phyloP scores from a whole-genome alignment of 64 coral and sea anemone species.

The Orbicella faveolata region DNA sequence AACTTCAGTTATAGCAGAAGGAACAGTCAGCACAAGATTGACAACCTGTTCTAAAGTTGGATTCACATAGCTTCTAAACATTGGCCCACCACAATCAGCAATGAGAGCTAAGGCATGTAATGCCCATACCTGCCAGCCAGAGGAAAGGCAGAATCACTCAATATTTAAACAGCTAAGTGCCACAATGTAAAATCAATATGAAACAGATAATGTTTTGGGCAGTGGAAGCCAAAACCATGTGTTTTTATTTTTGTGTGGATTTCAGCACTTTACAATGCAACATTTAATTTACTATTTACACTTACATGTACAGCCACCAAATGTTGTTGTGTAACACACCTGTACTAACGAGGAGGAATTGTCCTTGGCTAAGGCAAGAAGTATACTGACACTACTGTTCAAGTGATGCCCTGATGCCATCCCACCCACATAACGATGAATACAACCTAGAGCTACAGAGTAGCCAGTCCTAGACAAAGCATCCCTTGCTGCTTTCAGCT shows the following conservation, averaged over 20 bases:
- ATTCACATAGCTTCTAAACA: slow-evolving; percentile 97
- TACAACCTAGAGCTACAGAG: slow-evolving; percentile 91
- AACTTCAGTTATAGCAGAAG: slow-evolving; percentile 88
- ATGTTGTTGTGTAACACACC: slow-evolving; percentile 25
- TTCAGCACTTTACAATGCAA: no score
- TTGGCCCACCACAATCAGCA: slow-evolving; percentile 97
- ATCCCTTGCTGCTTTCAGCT: slow-evolving; percentile 86
- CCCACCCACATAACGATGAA: slow-evolving; percentile 97
- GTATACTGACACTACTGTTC: slow-evolving; percentile 95
- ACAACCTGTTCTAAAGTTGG: slow-evolving; percentile 96
- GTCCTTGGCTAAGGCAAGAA: slow-evolving; percentile 92
- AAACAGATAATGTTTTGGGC: neutral
- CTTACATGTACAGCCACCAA: no score
- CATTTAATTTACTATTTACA: no score
- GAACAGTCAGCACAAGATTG: slow-evolving; percentile 75
- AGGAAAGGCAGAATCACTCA: neutral
- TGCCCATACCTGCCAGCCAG: slow-evolving; percentile 77
- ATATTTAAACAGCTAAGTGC: no score
- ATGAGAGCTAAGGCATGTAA: slow-evolving; percentile 95
- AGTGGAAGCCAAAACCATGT: no score
- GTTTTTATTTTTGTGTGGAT: no score
- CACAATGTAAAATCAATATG: neutral
- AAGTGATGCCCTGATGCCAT: slow-evolving; percentile 97
- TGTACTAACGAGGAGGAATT: slow-evolving; percentile 93
- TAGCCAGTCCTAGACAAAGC: slow-evolving; percentile 88